Conservation (phyloP, 1,140 invertebrate species). For the Drosophila bipectinata region DNA sequence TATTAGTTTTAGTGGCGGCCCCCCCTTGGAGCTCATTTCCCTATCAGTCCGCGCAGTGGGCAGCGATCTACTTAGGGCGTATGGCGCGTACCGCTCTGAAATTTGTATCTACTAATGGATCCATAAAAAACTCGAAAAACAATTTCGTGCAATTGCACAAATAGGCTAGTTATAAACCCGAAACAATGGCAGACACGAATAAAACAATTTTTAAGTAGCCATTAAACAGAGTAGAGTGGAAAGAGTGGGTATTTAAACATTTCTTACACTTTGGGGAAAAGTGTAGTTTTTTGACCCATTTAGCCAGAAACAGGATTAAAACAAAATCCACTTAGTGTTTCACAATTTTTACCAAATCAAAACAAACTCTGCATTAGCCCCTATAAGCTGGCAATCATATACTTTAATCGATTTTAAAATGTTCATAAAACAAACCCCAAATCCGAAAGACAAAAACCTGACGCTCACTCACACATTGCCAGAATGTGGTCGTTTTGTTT, state of each 20-base stretch:
- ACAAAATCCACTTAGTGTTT: constrained; percentile 14
- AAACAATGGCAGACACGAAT: constrained; percentile 48
- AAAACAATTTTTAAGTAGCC: constrained; percentile 51
- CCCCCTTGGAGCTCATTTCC: constrained; percentile 37
- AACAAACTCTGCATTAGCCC: constrained; percentile 39
- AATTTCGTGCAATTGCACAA: constrained; percentile 75
- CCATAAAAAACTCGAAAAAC: constrained; percentile 26
- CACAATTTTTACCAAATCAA: constrained; percentile 22
- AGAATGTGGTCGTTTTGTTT: constrained; percentile 24
- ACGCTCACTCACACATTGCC: constrained; percentile 1
- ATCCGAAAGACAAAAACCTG: constrained; percentile 19
- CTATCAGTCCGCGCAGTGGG: constrained; percentile 40
- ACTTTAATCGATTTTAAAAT: constrained; percentile 78
- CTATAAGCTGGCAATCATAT: constrained; percentile 70
- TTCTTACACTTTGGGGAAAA: neutral
- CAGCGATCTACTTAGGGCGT: constrained; percentile 38
- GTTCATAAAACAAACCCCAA: constrained; percentile 54
- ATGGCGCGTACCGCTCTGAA: constrained; percentile 39
- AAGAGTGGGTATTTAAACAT: constrained; percentile 52
- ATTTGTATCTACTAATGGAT: constrained; percentile 48
- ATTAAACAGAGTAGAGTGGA: constrained; percentile 48
- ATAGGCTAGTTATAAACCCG: constrained; percentile 40
- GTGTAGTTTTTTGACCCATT: constrained; percentile 8
- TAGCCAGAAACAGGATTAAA: constrained; percentile 2
- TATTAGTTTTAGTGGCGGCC: constrained; percentile 35